A percentile compares a stretch with the other conserved stretches of the same genome.
These are phyloP conservation scores for Anas bahamensis DNA, from an alignment of 2,797 vertebrate genomes.

Conservation along the genomic window DNA sequence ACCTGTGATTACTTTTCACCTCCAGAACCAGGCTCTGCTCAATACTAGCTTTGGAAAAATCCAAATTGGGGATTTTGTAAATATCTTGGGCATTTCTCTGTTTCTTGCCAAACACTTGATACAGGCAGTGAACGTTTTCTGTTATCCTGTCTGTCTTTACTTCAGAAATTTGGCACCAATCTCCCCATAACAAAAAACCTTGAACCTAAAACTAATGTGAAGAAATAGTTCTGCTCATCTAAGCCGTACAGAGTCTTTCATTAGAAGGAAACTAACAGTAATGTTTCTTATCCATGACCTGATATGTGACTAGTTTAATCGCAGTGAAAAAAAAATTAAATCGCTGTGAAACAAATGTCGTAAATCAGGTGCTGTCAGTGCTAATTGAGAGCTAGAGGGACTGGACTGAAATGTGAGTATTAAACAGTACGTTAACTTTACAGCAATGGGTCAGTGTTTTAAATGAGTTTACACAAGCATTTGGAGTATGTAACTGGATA, in stretches of 20 bases:
- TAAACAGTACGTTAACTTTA: constrained; percentile 40
- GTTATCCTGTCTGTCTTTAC: neutral
- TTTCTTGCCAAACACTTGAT: neutral
- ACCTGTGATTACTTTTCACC: neutral
- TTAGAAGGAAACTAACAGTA: neutral
- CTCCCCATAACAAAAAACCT: neutral
- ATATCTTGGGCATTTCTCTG: neutral
- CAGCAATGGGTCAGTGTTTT: neutral
- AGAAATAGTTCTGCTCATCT: constrained; percentile 30
- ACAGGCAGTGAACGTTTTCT: neutral
- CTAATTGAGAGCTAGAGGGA: constrained; percentile 29
- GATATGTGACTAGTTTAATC: neutral
- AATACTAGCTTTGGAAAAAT: neutral
- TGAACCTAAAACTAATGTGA: neutral
- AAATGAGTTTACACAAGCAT: constrained; percentile 27
- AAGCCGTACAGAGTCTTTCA: neutral
- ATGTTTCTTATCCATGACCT: neutral
- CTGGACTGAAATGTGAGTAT: constrained; percentile 4
- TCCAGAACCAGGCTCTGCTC: neutral
- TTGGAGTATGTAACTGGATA: neutral
- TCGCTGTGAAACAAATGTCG: constrained; percentile 34
- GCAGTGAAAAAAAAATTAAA: constrained; percentile 12
- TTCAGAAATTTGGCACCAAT: neutral
- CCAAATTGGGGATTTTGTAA: neutral
- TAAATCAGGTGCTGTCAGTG: constrained; percentile 25